Evolutionary conservation across 2,888 invertebrate species (phyloP).

Genomic region (Parnassius smintheus): DNA sequence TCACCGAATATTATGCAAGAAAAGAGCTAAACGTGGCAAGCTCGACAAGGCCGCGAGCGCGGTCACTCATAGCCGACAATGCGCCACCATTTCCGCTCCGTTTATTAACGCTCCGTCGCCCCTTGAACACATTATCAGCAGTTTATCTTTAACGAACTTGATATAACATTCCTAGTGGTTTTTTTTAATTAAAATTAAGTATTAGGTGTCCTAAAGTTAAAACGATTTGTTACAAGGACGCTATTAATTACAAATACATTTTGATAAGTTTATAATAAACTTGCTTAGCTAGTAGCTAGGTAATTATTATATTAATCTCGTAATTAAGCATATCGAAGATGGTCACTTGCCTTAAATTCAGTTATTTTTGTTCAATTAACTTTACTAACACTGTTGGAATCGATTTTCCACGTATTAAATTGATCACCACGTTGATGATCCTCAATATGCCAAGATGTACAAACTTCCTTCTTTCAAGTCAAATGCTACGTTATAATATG

Average conservation of each 20-base stretch:
- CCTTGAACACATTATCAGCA: conserved; percentile 21
- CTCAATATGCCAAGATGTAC: too few relatives aligned
- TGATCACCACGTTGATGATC: too few relatives aligned
- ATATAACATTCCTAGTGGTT: conserved; percentile 2
- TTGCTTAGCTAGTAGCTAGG: too few relatives aligned
- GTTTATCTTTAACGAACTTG: conserved; percentile 11
- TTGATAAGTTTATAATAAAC: too few relatives aligned
- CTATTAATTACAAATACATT: not conserved
- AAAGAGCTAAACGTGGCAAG: conserved; percentile 7
- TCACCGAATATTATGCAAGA: conserved; percentile 10
- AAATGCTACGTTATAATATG: too few relatives aligned
- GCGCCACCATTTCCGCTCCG: conserved; percentile 43
- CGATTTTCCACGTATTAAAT: too few relatives aligned
- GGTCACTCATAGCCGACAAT: conserved; percentile 58
- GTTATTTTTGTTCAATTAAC: too few relatives aligned
- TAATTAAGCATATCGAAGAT: too few relatives aligned
- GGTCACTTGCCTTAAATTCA: too few relatives aligned
- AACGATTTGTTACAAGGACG: not conserved
- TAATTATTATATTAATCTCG: too few relatives aligned
- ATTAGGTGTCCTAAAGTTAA: not conserved
- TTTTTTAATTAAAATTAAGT: conserved; percentile 14
- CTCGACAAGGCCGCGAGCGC: conserved; percentile 51
- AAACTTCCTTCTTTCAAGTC: too few relatives aligned
- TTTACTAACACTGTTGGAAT: too few relatives aligned
- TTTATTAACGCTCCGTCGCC: conserved; percentile 39